Percentiles rank a stretch among this genome's conserved stretches.
Evolutionary conservation across 2,888 invertebrate genomes (phyloP).

Genomic region (Drosophila fulvimacula): DNA sequence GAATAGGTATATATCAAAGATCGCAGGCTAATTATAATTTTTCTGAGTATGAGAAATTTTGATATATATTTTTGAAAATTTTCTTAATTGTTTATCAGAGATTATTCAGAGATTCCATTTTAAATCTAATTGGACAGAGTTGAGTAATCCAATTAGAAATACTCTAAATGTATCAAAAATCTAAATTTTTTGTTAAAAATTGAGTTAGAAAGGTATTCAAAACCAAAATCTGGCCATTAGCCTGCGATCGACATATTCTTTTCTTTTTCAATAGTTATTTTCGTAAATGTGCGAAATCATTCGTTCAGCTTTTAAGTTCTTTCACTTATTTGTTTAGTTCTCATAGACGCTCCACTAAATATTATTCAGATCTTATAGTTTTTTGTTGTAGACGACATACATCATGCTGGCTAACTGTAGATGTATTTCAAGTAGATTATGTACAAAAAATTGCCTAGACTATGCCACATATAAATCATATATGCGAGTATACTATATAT

Average conservation of each 20-base stretch:
- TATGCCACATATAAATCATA: constrained; percentile 31
- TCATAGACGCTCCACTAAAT: constrained; percentile 15
- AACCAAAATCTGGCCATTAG: background rate
- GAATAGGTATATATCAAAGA: background rate
- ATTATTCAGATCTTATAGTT: constrained; percentile 30
- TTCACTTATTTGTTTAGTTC: constrained; percentile 21
- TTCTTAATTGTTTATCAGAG: background rate
- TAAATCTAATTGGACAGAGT: background rate
- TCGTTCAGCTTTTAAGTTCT: constrained; percentile 9
- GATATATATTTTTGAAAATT: background rate
- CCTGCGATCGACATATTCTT: background rate
- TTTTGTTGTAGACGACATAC: constrained; percentile 1
- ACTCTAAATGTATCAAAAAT: background rate
- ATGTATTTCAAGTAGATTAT: constrained; percentile 43
- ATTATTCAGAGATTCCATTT: background rate
- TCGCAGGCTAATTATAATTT: background rate
- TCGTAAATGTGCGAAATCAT: constrained; percentile 26
- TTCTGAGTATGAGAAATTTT: background rate
- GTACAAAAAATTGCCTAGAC: constrained; percentile 72
- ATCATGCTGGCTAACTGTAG: constrained; percentile 36
- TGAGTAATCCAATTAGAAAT: background rate
- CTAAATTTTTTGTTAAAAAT: background rate
- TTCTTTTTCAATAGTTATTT: background rate
- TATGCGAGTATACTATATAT: constrained; percentile 12
- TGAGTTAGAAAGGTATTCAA: background rate